These are phyloP conservation scores for Epirrhoe tristata DNA, from an alignment of 2,888 invertebrate genomes.

Conservation along the genomic window DNA sequence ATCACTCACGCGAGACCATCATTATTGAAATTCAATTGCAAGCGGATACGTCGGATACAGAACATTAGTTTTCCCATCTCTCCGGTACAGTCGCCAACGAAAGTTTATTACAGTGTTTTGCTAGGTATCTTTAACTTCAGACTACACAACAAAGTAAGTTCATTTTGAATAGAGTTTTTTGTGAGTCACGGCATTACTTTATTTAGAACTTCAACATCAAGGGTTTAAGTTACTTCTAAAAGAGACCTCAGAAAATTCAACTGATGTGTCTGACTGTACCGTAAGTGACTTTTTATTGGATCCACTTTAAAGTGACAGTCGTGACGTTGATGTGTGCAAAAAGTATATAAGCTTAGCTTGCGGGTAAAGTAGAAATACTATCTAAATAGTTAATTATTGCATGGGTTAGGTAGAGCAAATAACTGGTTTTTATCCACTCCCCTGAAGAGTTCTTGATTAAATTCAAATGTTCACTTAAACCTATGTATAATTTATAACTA, in stretches of 20 bases:
- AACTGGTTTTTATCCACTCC: conserved; percentile 7
- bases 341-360: conserved; percentile 39
- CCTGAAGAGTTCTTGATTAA: background rate
- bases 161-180: too few species aligned
- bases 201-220: too few species aligned
- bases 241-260: background rate
- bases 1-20: conserved; percentile 38
- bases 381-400: background rate
- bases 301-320: conserved; percentile 50
- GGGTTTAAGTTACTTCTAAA: too few species aligned
- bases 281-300: conserved; percentile 52
- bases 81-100: conserved; percentile 22
- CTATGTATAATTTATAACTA: too few species aligned
- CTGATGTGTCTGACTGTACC: background rate
- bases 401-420: background rate
- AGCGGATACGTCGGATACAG: conserved; percentile 38
- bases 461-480: background rate
- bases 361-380: conserved; percentile 1
- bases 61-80: conserved; percentile 39
- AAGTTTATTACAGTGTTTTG: too few species aligned
- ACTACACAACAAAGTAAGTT: too few species aligned
- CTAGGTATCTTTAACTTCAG: too few species aligned
- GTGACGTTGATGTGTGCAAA: conserved; percentile 58
- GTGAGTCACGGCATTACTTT: too few species aligned
- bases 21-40: conserved; percentile 47